Evolutionary conservation across 2,888 invertebrate genomes (phyloP).

Genomic region (Scaptomyza tumidula): DNA sequence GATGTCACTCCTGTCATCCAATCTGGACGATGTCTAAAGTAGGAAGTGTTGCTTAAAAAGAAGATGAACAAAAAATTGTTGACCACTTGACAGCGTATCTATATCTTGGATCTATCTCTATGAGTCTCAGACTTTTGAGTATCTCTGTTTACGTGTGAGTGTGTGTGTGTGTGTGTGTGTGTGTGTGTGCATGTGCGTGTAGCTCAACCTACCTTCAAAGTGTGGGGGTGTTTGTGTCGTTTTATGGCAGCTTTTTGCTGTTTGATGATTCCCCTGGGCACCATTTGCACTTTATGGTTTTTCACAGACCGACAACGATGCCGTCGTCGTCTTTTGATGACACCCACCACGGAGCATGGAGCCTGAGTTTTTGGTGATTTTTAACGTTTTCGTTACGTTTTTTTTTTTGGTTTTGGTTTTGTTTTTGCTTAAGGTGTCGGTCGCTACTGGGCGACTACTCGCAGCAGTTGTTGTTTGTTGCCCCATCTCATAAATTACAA

Average conservation of each 20-base stretch:
- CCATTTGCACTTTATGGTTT: slow-evolving; percentile 80
- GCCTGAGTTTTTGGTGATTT: background rate
- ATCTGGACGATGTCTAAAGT: slow-evolving; percentile 5
- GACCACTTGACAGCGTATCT: slow-evolving; percentile 16
- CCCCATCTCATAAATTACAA: slow-evolving; percentile 56
- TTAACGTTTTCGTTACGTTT: background rate
- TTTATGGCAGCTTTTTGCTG: slow-evolving; percentile 72
- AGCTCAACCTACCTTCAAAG: background rate
- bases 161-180: background rate
- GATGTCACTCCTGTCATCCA: background rate
- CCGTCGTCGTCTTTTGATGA: slow-evolving; percentile 2
- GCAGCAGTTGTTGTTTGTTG: background rate
- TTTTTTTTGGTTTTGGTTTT: background rate
- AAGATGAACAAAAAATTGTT: background rate
- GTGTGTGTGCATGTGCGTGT: background rate
- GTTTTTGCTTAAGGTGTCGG: slow-evolving; percentile 6
- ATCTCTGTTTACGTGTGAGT: background rate
- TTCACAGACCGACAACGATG: slow-evolving; percentile 51
- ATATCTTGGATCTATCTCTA: slow-evolving; percentile 7
- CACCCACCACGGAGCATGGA: background rate
- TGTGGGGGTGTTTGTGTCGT: slow-evolving; percentile 53
- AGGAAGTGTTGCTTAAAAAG: slow-evolving; percentile 11
- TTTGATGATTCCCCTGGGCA: slow-evolving; percentile 76
- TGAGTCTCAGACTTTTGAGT: background rate
- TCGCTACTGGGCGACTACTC: background rate